Base-by-base conservation (phyloP, 1,140 invertebrate genomes). In the Ericerus pela region DNA sequence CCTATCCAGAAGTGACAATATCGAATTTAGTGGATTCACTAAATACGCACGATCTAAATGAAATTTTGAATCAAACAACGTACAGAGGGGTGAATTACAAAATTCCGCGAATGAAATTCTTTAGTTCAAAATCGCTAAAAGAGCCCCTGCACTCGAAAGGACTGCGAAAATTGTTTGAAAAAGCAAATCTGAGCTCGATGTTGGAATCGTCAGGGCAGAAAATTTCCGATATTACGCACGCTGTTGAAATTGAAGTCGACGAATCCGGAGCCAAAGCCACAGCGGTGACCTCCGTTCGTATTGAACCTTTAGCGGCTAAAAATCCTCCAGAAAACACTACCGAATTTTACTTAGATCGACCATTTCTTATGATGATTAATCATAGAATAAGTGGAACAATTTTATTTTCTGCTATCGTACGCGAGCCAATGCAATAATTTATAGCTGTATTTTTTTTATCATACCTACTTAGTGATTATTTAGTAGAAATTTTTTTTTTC, bases 51-150 rank as follows among this genome's bases (percentile, higher is more conserved):
- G 20, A 22, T 24, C 14, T 47, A 47, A 8, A 47, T 24, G 2
- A 22, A 24, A 24, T 47, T 10, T 10, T 22, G 2, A 16, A 47
- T 24, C 16, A 24, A 47, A 14, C 4, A 2, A 4, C 2, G 26
- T 47, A 3, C 16, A 22, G 2, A 2, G 4, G 26, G 20, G 20
- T 47, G 2, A 24, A 47, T 24, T 22, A 14, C 3, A 47, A 47
- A 47, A 3, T 47, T 10, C 41, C 41, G 10, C 41, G 41, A 24
- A 47, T 47, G 41, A 47, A 47, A 47, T 47, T 47, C 41, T 5
- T n/a, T n/a, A n/a, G n/a, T n/a, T n/a, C n/a, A n/a, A n/a, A n/a
- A n/a, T n/a, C n/a, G n/a, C n/a, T n/a, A n/a, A n/a, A n/a, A n/a
- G n/a, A n/a, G n/a, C n/a, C n/a, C n/a, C n/a, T n/a, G n/a, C n/a